Percentiles rank a stretch among this genome's conserved stretches.
Evolutionary conservation across 2,113 vertebrate species (phyloP).

Genomic region (Hystrix cristata): DNA sequence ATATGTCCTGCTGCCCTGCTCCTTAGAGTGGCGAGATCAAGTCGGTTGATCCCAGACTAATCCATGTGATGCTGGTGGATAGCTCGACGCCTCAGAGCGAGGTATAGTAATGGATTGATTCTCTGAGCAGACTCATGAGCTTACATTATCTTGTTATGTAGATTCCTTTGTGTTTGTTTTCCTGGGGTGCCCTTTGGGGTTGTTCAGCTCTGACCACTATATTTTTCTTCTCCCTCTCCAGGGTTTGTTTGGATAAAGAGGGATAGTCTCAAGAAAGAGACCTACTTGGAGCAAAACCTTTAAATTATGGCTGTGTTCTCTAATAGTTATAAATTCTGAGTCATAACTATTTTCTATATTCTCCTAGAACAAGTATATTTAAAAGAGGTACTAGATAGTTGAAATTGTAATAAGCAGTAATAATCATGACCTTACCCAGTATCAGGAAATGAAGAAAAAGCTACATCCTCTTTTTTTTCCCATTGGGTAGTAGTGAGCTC

Average conservation of each 20-base stretch:
- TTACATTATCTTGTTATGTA: constrained; percentile 56
- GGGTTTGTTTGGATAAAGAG: neutral
- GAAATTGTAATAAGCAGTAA: neutral
- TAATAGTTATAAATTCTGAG: constrained; percentile 15
- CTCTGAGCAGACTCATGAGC: constrained; percentile 45
- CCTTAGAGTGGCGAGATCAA: constrained; percentile 94
- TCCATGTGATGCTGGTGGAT: constrained; percentile 95
- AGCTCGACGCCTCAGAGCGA: constrained; percentile 84
- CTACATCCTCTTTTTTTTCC: neutral
- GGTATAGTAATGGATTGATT: constrained; percentile 83
- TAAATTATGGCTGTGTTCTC: constrained; percentile 37
- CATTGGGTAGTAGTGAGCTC: constrained; percentile 54
- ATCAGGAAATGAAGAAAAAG: constrained; percentile 57
- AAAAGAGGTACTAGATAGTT: constrained; percentile 19
- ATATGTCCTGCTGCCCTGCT: constrained; percentile 49
- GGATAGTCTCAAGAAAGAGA: constrained; percentile 43
- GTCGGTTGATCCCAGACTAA: constrained; percentile 96
- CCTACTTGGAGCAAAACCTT: constrained; percentile 38
- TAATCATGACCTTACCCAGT: constrained; percentile 35
- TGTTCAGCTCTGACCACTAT: constrained; percentile 48
- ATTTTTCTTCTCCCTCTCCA: constrained; percentile 27
- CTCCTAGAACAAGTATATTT: constrained; percentile 27
- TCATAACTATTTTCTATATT: constrained; percentile 51
- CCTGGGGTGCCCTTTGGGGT: neutral
- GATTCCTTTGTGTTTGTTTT: constrained; percentile 28